Percentiles rank a stretch among this genome's conserved stretches.
These are phyloP conservation scores for Bombus affinis DNA, from an alignment of 1,140 invertebrate genomes.

Conservation along the genomic window DNA sequence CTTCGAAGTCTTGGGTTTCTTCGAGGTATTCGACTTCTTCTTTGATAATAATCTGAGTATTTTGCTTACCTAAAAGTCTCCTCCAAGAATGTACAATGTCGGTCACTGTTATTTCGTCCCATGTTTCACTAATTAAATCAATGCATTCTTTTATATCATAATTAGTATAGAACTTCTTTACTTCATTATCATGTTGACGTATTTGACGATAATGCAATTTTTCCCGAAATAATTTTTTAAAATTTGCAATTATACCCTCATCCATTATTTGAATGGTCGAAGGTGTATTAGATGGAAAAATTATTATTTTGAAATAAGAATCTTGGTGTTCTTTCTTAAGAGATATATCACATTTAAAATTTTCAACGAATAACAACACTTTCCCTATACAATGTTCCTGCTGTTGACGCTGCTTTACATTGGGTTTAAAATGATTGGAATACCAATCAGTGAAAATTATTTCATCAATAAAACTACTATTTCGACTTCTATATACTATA, in stretches of 20 bases:
- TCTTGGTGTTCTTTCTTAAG: not conserved
- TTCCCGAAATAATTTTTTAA: not conserved
- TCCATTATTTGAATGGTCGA: not conserved
- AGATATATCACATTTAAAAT: not conserved
- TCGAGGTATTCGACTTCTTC: not conserved
- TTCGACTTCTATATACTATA: slow-evolving; percentile 34
- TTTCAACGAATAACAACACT: slow-evolving; percentile 2
- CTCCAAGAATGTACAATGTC: not conserved
- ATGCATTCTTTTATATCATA: not conserved
- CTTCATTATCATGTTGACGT: not conserved
- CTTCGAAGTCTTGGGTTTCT: not conserved
- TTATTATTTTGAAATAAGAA: not conserved
- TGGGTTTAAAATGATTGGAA: slow-evolving; percentile 4
- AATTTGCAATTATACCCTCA: not conserved
- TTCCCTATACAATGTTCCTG: not conserved
- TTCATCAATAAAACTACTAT: slow-evolving; percentile 13
- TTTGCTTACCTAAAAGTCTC: not conserved
- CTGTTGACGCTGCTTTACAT: not conserved
- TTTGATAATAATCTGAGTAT: not conserved
- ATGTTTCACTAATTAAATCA: not conserved
- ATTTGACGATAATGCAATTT: not conserved
- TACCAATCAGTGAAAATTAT: slow-evolving; percentile 2
- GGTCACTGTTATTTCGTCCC: slow-evolving; percentile 1
- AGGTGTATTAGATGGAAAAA: not conserved
- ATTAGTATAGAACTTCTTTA: not conserved